phyloP scores from a whole-genome alignment of 2,888 invertebrate genomes.

The Cantharis lateralis region DNA sequence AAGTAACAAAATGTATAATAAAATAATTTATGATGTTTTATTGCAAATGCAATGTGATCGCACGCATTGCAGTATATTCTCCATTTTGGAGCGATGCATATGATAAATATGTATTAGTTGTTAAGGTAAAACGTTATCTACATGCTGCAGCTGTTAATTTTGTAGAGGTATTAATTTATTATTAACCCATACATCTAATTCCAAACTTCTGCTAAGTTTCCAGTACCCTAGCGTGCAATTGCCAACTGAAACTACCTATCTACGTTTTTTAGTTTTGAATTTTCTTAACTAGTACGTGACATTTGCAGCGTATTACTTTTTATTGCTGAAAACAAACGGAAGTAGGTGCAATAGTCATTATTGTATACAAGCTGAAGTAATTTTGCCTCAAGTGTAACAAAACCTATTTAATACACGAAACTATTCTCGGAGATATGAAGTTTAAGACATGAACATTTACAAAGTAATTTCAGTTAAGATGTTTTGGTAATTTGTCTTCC shows the following conservation, averaged over 20 bases:
- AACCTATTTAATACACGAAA: conserved; percentile 42
- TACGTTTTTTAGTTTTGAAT: neutral
- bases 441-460: conserved; percentile 37
- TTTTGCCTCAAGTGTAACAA: conserved; percentile 43
- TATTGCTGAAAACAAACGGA: conserved; percentile 37
- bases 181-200: neutral
- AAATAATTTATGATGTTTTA: neutral
- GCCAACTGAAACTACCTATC: neutral
- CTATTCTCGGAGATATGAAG: conserved; percentile 38
- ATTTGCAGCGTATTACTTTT: conserved; percentile 24
- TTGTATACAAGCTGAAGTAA: conserved; percentile 35
- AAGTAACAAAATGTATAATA: neutral
- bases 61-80: neutral
- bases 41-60: neutral
- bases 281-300: conserved; percentile 3
- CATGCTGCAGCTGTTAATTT: neutral
- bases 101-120: neutral
- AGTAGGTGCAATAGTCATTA: conserved; percentile 40
- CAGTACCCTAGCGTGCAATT: neutral
- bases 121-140: neutral
- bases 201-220: neutral
- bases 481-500: neutral
- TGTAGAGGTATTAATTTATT: neutral
- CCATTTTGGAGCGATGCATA: neutral
- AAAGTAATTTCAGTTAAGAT: conserved; percentile 25